phyloP scores from a whole-genome alignment of 2,113 vertebrate genomes.

The Stegastes partitus region DNA sequence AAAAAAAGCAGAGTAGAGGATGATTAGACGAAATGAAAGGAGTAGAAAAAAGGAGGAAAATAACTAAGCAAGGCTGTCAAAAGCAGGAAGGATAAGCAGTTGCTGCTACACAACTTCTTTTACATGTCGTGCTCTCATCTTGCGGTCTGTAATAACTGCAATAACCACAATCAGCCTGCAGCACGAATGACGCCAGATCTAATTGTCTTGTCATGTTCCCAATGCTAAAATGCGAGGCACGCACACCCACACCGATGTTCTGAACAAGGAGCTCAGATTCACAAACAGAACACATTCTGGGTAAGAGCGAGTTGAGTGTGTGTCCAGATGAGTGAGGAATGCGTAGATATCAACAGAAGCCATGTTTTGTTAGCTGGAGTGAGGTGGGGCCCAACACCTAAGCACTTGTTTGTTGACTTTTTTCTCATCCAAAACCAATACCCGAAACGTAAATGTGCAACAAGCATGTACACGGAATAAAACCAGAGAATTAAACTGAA shows the following conservation, averaged over 20 bases:
- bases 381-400: conserved; percentile 72
- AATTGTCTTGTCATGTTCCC: conserved; percentile 72
- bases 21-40: conserved; percentile 43
- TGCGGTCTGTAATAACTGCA: conserved; percentile 72
- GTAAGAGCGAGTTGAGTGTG: conserved; percentile 11
- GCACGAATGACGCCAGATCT: conserved; percentile 63
- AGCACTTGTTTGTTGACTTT: conserved; percentile 69
- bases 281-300: conserved; percentile 30
- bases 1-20: conserved; percentile 38
- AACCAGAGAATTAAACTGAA: not conserved
- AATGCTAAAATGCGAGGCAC: conserved; percentile 45
- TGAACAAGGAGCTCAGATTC: conserved; percentile 28
- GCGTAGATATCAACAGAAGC: conserved; percentile 71
- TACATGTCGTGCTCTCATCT: conserved; percentile 54
- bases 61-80: conserved; percentile 22
- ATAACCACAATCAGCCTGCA: conserved; percentile 67
- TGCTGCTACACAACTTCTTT: conserved; percentile 51
- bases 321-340: conserved; percentile 66
- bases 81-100: conserved; percentile 36
- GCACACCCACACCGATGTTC: conserved; percentile 37
- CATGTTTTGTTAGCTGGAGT: conserved; percentile 76
- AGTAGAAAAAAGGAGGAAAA: conserved; percentile 17
- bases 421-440: conserved; percentile 46
- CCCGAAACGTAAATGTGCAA: conserved; percentile 28
- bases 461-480: not conserved